Base-by-base conservation (phyloP, 2,797 vertebrate genomes). In the Lerista edwardsae region DNA sequence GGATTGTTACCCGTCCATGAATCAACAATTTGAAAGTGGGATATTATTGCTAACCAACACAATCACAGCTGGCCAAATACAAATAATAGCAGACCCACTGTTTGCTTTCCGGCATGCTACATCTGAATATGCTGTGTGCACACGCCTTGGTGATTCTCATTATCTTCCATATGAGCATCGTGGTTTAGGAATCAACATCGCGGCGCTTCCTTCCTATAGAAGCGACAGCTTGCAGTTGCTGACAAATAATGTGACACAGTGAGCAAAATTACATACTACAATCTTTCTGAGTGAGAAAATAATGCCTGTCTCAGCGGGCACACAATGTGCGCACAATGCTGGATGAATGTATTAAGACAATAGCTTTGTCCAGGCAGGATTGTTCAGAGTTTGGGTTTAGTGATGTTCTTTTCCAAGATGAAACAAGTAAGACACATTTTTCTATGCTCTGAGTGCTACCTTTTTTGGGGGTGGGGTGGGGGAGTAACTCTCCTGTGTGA, bases 61-160 rank as follows among this genome's bases (percentile, higher is more conserved):
- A n/a, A 51, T 25, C 85, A 68, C 83, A 84, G 90, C 82, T 88
- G 92, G 85, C 31, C 81, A 87, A 67, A 79, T 41, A 65, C 55
- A 86, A 85, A 88, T 61, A 76, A 76, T 86, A 75, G 86, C 76
- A 75, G 64, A 23, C 47, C 77, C 36, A 41, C 34, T 0, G 2
- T 84, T 88, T 34, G 27, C 84, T 74, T 73, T 82, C 75, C 81
- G 21, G 41, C 0, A 0, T 2, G 67, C 76, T 79, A 36, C 67
- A 29, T 21, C 68, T 0, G 1, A 86, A 17, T 47, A 65, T 0
- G 0, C 68, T 1, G 59, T 80, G 75, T 77, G 87, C 78, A 27
- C 77, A 79, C 82, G 57, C 39, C 81, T 47, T 78, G 65, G 65
- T 67, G 67, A 65, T 71, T 83, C 75, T 73, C 51, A 47, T 10